phyloP scores from a whole-genome alignment of 2,888 invertebrate genomes.

The Dioctria linearis region DNA sequence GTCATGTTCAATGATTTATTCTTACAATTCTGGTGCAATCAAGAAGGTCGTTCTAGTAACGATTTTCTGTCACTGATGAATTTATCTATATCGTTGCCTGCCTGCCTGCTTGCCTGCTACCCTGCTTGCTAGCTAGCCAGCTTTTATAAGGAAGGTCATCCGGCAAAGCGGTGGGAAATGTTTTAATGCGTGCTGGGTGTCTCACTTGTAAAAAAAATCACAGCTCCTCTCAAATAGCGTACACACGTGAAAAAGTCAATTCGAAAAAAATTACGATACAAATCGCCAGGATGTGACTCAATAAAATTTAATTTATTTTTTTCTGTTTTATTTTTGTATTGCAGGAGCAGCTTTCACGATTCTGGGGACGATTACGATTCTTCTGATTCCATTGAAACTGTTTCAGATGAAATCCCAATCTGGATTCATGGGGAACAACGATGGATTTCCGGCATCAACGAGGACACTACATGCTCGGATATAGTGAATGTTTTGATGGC shows the following conservation, averaged over 20 bases:
- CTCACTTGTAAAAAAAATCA: not conserved
- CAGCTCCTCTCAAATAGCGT: no score
- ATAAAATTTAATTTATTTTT: constrained; percentile 39
- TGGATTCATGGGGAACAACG: constrained; percentile 83
- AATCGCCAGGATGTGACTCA: not conserved
- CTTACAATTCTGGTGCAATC: constrained; percentile 52
- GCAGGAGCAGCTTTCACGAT: constrained; percentile 39
- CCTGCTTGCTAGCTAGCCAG: not conserved
- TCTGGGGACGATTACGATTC: constrained; percentile 62
- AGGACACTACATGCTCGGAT: constrained; percentile 85
- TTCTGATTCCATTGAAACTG: constrained; percentile 64
- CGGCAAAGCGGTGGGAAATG: not conserved
- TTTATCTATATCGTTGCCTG: constrained; percentile 13
- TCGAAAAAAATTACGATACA: not conserved
- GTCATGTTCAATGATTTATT: constrained; percentile 58
- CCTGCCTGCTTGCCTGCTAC: not conserved
- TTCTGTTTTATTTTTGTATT: not conserved
- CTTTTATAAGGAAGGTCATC: not conserved
- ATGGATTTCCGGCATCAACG: constrained; percentile 85
- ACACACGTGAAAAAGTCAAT: no score
- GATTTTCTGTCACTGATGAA: constrained; percentile 55
- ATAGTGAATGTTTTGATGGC: constrained; percentile 81
- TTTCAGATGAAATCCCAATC: constrained; percentile 79
- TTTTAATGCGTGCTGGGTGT: not conserved
- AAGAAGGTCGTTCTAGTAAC: constrained; percentile 58